Conservation (phyloP, 2,888 invertebrate species). For the Trissolcus japonicus region DNA sequence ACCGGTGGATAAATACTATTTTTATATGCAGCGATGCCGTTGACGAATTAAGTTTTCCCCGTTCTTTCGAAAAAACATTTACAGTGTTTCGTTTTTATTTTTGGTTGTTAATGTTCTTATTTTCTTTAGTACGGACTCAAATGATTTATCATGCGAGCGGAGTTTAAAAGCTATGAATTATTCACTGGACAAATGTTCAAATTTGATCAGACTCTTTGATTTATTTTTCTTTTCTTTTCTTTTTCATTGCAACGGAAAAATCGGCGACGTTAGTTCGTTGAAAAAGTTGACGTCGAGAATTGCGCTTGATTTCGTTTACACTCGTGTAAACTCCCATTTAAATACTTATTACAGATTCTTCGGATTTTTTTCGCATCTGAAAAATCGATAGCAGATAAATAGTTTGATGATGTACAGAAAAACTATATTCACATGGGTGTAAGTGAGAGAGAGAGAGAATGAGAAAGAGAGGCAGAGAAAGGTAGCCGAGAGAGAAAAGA, state of each 20-base stretch:
- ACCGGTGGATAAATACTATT: too few relatives aligned
- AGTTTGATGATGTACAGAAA: not conserved
- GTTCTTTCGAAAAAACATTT: too few relatives aligned
- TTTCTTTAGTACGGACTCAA: too few relatives aligned
- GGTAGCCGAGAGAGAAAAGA: slow-evolving; percentile 5
- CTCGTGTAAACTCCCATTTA: slow-evolving; percentile 35
- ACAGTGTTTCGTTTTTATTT: too few relatives aligned
- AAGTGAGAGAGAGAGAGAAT: not conserved
- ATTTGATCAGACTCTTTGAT: not conserved
- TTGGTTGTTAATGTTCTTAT: too few relatives aligned
- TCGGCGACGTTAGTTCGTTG: slow-evolving; percentile 31
- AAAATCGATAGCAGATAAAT: slow-evolving; percentile 4
- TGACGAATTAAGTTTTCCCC: too few relatives aligned
- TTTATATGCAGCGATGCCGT: too few relatives aligned
- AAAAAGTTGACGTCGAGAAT: slow-evolving; percentile 34
- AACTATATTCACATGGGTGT: too few relatives aligned
- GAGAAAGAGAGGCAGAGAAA: slow-evolving; percentile 3
- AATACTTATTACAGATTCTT: slow-evolving; percentile 41
- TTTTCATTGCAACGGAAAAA: slow-evolving; percentile 25
- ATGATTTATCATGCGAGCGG: not conserved
- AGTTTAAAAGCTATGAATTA: slow-evolving; percentile 3
- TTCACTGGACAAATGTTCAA: not conserved
- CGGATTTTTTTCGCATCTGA: slow-evolving; percentile 16
- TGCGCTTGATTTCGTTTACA: slow-evolving; percentile 31
- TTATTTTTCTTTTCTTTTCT: not conserved